Percentiles rank a stretch among this genome's conserved stretches.
Conservation (phyloP, 2,888 invertebrate genomes). For the Bombylius discolor region DNA sequence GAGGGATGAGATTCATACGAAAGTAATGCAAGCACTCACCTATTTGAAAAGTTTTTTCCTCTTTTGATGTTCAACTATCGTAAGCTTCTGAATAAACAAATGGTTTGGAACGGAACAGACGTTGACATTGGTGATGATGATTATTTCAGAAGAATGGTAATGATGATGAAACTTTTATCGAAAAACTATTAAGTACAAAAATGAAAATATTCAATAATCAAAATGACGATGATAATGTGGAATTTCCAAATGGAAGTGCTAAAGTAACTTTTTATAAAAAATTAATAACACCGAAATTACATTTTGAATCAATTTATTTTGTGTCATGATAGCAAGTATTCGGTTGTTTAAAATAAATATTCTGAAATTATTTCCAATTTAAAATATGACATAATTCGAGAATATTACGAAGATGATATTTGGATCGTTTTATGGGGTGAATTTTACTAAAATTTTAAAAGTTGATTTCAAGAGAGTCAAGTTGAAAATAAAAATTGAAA, state of each 20-base stretch:
- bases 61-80: conserved; percentile 25
- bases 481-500: no score
- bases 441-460: conserved; percentile 5
- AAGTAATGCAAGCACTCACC: conserved; percentile 36
- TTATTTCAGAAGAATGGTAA: neutral
- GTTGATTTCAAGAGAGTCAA: neutral
- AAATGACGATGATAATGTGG: no score
- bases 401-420: conserved; percentile 27
- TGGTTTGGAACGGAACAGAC: neutral
- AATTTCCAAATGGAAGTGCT: neutral
- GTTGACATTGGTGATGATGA: neutral
- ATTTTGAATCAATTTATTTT: conserved; percentile 35
- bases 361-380: conserved; percentile 37
- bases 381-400: conserved; percentile 31
- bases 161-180: neutral
- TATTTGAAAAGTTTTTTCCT: conserved; percentile 36
- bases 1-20: conserved; percentile 36
- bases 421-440: conserved; percentile 35
- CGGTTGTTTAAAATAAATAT: conserved; percentile 39
- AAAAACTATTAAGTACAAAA: neutral
- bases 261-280: neutral
- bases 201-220: no score
- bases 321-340: conserved; percentile 37
- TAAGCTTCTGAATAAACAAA: neutral
- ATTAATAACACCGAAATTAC: conserved; percentile 33